Conservation (phyloP, 2,888 invertebrate species). For the Sinodicranocentrus sp. region DNA sequence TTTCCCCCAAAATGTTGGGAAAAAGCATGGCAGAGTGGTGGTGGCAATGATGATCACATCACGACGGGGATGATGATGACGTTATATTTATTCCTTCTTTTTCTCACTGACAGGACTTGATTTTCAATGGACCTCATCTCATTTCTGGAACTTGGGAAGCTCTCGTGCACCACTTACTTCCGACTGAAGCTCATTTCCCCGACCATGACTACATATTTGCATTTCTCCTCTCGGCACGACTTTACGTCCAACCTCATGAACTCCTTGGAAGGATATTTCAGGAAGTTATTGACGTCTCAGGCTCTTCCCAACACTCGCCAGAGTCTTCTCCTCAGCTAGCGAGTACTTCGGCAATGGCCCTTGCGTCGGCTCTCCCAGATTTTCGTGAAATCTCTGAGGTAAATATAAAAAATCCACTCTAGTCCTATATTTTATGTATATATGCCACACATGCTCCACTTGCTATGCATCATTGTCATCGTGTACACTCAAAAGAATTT, state of each 20-base stretch:
- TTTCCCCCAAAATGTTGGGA: slow-evolving; percentile 30
- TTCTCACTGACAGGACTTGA: slow-evolving; percentile 79
- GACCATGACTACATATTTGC: slow-evolving; percentile 94
- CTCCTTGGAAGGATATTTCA: slow-evolving; percentile 86
- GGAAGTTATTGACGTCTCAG: slow-evolving; percentile 60
- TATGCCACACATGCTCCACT: background rate
- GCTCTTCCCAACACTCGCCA: slow-evolving; percentile 51
- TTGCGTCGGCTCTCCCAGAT: slow-evolving; percentile 44
- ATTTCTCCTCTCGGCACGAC: slow-evolving; percentile 93
- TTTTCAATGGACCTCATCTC: slow-evolving; percentile 89
- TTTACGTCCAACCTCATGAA: slow-evolving; percentile 95
- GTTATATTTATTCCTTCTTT: slow-evolving; percentile 32
- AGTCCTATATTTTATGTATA: background rate
- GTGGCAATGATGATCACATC: slow-evolving; percentile 37
- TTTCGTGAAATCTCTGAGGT: slow-evolving; percentile 67
- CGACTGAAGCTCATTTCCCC: slow-evolving; percentile 92
- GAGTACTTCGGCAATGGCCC: slow-evolving; percentile 33
- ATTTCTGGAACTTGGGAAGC: slow-evolving; percentile 92
- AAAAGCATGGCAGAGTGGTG: too few relatives aligned
- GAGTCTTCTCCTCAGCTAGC: slow-evolving; percentile 43
- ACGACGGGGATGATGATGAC: slow-evolving; percentile 29
- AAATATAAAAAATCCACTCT: slow-evolving; percentile 59
- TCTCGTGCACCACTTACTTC: slow-evolving; percentile 93
- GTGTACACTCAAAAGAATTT: background rate
- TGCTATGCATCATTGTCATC: slow-evolving; percentile 21